phyloP scores from a whole-genome alignment of 1,140 invertebrate species.

The Lucilia cuprina region DNA sequence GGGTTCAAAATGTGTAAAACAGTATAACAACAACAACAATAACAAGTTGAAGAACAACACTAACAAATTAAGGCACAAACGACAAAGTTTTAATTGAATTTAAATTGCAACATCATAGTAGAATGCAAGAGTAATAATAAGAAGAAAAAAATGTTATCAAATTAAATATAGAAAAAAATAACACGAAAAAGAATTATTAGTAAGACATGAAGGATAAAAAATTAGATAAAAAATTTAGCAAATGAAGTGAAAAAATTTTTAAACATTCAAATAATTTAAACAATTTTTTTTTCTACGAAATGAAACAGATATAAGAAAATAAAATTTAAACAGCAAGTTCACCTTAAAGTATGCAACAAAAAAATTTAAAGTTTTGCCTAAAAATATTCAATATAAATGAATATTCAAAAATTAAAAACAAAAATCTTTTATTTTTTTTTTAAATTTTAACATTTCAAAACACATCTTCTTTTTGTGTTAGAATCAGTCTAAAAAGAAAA shows the following conservation, averaged over 20 bases:
- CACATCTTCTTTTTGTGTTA: too few relatives aligned
- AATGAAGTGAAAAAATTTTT: neutral
- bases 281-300: too few relatives aligned
- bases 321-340: too few relatives aligned
- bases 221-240: neutral
- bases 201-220: neutral
- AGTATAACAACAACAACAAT: neutral
- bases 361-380: too few relatives aligned
- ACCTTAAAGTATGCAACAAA: too few relatives aligned
- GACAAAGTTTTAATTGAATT: slow-evolving; percentile 42
- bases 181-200: neutral
- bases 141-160: neutral
- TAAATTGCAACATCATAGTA: slow-evolving; percentile 38
- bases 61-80: slow-evolving; percentile 36
- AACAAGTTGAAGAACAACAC: neutral
- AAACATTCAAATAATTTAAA: too few relatives aligned
- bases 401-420: too few relatives aligned
- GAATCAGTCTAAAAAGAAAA: too few relatives aligned
- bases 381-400: too few relatives aligned
- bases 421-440: too few relatives aligned
- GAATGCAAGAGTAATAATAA: neutral
- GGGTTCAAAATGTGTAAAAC: neutral
- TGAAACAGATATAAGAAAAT: too few relatives aligned
- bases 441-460: too few relatives aligned
- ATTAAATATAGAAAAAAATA: neutral